Evolutionary conservation across 35 echinoderm and acorn worm genomes (phyloP).

Genomic region (Amphiura filiformis): DNA sequence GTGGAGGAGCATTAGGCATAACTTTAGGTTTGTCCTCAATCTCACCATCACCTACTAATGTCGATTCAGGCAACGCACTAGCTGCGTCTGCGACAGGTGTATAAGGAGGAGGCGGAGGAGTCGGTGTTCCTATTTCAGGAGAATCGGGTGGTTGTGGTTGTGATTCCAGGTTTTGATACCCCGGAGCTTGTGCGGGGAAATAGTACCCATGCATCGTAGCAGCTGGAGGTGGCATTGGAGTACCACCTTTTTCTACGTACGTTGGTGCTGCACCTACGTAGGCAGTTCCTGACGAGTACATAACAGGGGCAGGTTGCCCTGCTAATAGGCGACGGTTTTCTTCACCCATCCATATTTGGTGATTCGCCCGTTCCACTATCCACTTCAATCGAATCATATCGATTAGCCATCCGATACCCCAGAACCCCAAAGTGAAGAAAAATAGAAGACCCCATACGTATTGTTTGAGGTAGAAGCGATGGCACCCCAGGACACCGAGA

Average conservation of each 20-base stretch:
- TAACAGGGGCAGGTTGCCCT: neutral
- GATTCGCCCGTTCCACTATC: constrained; percentile 46
- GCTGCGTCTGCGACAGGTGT: neutral
- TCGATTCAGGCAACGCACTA: neutral
- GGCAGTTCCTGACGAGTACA: neutral
- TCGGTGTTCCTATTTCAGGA: no score
- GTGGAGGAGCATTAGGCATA: no score
- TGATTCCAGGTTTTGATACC: neutral
- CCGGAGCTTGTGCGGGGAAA: neutral
- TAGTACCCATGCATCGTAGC: neutral
- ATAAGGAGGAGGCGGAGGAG: neutral
- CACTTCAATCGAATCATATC: constrained; percentile 51
- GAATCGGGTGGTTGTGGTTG: neutral
- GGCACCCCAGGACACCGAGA: constrained; percentile 44
- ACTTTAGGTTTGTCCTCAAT: no score
- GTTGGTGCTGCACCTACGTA: neutral
- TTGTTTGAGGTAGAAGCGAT: constrained; percentile 64
- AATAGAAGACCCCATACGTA: constrained; percentile 46
- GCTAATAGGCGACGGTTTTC: neutral
- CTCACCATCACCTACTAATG: no score
- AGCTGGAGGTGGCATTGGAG: neutral
- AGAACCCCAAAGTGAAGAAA: constrained; percentile 47
- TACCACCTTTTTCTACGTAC: neutral
- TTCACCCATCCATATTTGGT: neutral
- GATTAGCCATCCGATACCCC: constrained; percentile 49